Evolutionary conservation across 2,797 vertebrate genomes (phyloP).

Genomic region (Gymnopithys bicolor): DNA sequence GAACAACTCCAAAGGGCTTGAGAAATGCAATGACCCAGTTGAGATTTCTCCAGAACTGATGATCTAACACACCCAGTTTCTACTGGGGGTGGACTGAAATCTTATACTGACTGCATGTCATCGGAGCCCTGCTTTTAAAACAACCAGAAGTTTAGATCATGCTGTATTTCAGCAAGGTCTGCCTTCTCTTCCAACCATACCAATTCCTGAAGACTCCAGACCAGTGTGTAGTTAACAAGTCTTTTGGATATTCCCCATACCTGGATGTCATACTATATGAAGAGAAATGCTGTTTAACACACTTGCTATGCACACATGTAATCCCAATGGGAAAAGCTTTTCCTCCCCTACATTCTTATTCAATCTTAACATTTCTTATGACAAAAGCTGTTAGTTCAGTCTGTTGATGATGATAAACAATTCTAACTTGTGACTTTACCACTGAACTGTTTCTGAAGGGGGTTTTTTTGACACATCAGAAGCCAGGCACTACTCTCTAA

Average conservation of each 20-base stretch:
- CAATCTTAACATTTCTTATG: background rate
- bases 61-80: background rate
- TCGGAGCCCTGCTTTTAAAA: background rate
- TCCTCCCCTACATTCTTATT: background rate
- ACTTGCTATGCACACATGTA: rapidly evolving
- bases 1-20: background rate
- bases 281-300: background rate
- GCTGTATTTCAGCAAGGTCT: background rate
- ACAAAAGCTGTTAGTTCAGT: background rate
- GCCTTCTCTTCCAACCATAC: background rate
- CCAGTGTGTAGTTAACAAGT: background rate
- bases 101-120: background rate
- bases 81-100: background rate
- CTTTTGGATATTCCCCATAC: background rate
- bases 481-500: background rate
- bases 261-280: background rate
- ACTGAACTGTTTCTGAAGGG: background rate
- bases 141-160: background rate
- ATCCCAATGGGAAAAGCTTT: background rate
- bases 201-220: background rate
- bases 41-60: background rate
- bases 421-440: background rate
- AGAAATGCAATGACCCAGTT: background rate
- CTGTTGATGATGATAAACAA: background rate
- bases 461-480: background rate